These are phyloP conservation scores for Muschampia plurimacula DNA, from an alignment of 2,888 invertebrate genomes.

Conservation along the genomic window DNA sequence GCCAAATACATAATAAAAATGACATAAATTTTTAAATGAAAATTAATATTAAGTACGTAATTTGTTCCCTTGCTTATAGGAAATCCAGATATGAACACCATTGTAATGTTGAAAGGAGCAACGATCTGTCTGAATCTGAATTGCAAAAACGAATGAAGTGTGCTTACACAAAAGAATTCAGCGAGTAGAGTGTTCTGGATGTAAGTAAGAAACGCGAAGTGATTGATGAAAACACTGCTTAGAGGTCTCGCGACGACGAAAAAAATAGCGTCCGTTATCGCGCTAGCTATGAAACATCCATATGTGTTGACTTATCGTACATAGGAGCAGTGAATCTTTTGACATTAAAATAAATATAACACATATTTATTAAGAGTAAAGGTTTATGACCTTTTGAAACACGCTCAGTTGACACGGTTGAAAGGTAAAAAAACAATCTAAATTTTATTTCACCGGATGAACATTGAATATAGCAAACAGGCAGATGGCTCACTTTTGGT, in stretches of 20 bases:
- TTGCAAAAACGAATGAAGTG: slow-evolving; percentile 46
- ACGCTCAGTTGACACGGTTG: no score
- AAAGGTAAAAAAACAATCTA: no score
- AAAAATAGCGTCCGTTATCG: slow-evolving; percentile 27
- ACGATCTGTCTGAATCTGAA: slow-evolving; percentile 38
- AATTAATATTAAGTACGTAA: neutral
- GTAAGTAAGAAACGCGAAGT: slow-evolving; percentile 45
- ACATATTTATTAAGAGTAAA: no score
- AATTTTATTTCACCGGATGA: no score
- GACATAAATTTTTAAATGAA: neutral
- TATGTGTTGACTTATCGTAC: slow-evolving; percentile 21
- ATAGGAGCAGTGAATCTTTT: neutral
- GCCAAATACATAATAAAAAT: neutral
- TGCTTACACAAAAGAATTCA: slow-evolving; percentile 53
- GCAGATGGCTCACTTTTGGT: no score
- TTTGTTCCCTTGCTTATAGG: slow-evolving; percentile 11
- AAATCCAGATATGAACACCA: slow-evolving; percentile 29
- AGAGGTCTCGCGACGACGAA: slow-evolving; percentile 39
- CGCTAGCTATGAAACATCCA: neutral
- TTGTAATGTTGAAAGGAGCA: slow-evolving; percentile 37
- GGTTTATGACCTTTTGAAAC: no score
- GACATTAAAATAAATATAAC: neutral
- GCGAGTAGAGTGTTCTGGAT: slow-evolving; percentile 37
- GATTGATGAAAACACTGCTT: slow-evolving; percentile 58
- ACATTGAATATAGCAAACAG: no score